Conservation (phyloP, 2,113 vertebrate species). For the Isichthys henryi region DNA sequence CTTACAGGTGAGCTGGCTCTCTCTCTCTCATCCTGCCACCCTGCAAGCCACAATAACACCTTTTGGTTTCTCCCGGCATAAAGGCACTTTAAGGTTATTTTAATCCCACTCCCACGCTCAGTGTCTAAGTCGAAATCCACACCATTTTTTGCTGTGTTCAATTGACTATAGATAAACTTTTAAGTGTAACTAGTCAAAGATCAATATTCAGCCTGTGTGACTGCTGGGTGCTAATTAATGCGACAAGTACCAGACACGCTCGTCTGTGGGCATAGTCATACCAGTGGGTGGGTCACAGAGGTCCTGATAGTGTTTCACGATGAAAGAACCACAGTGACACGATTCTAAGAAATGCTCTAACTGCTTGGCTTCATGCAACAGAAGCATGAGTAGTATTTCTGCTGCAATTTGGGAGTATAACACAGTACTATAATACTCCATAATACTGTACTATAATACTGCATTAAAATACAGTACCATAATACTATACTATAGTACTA, state of each 20-base stretch:
- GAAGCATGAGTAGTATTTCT: background rate
- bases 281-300: background rate
- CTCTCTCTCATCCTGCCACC: background rate
- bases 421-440: background rate
- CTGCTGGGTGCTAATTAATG: slow-evolving; percentile 3
- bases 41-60: background rate
- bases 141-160: background rate
- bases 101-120: background rate
- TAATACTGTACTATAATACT: background rate
- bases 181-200: background rate
- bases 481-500: background rate
- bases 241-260: background rate
- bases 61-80: background rate
- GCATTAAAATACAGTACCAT: no score
- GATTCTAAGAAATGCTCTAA: background rate
- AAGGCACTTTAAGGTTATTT: background rate
- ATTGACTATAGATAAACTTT: background rate
- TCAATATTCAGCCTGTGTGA: background rate
- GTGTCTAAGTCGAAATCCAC: background rate
- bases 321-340: background rate
- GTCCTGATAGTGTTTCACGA: background rate
- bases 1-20: background rate
- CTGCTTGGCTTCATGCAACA: background rate
- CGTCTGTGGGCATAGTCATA: background rate
- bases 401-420: background rate